Evolutionary conservation across 1,140 invertebrate genomes (phyloP), one percentile per base, ranked within the genome.

Genomic region (Drosophila pruinosa): DNA sequence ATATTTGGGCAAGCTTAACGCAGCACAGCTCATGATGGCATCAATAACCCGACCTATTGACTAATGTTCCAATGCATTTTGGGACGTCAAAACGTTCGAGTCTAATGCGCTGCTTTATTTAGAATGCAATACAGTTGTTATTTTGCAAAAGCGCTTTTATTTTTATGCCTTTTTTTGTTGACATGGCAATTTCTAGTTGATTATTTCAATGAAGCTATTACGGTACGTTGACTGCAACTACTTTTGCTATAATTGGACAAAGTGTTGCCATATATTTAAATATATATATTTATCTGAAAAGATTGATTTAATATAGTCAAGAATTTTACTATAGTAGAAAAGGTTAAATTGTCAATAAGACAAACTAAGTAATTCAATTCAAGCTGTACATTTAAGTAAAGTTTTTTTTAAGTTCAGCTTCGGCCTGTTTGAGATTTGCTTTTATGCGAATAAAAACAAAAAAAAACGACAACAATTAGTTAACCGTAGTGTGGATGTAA

Each of bases 201-300:
- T 15, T 50, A n/a, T 58, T 67, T 67, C 54, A 67, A 67, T 67
- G 58, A 67, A 57, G 48, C 41, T 57, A 45, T 38, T 67, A 19
- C 63, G 22, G 41, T 47, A 15, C 10, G 24, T 4, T 39, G 39
- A 31, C 7, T 48, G 43, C 54, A 28, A 22, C 43, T 53, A 26
- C 17, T 21, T 14, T 17, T 21, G 19, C 10, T 58, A 15, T n/a
- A n/a, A n/a, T n/a, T n/a, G n/a, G n/a, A n/a, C n/a, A n/a, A n/a
- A n/a, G n/a, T n/a, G n/a, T n/a, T n/a, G n/a, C n/a, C n/a, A n/a
- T n/a, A n/a, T n/a, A n/a, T n/a, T n/a, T n/a, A n/a, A n/a, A n/a
- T n/a, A n/a, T n/a, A n/a, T n/a, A n/a, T n/a, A n/a, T n/a, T n/a
- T n/a, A n/a, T n/a, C n/a, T n/a, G n/a, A n/a, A n/a, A n/a, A n/a